Conservation (phyloP, 2,113 vertebrate species). For the Castor canadensis region DNA sequence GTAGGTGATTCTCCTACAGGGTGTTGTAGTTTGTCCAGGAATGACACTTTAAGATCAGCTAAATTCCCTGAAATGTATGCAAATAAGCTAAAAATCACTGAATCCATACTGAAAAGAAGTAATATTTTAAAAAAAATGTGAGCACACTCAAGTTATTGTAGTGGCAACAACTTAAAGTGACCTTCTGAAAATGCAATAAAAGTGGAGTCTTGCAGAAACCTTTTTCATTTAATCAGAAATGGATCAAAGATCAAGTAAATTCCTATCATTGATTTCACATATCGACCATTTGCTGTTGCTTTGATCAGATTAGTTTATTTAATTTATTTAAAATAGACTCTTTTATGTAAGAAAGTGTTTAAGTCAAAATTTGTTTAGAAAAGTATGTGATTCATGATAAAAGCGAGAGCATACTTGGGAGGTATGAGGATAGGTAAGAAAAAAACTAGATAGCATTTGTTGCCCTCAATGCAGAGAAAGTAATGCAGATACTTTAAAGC, state of each 20-base stretch:
- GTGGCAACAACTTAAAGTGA: background rate
- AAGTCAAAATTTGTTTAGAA: background rate
- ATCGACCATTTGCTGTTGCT: background rate
- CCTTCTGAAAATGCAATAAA: background rate
- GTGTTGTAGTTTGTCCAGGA: background rate
- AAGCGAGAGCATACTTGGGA: too few relatives aligned
- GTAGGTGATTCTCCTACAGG: background rate
- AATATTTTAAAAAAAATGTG: background rate
- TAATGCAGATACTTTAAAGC: too few relatives aligned
- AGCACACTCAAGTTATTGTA: background rate
- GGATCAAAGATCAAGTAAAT: background rate
- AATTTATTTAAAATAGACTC: slow-evolving; percentile 5
- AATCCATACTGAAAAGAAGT: background rate
- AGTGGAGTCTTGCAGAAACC: background rate
- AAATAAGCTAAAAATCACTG: background rate
- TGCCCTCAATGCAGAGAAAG: too few relatives aligned
- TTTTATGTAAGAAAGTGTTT: background rate
- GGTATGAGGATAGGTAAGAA: too few relatives aligned
- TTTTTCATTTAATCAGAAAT: background rate
- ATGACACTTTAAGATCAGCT: background rate
- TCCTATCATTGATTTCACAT: background rate
- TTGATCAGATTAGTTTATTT: slow-evolving; percentile 4
- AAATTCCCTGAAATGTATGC: background rate
- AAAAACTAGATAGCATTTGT: too few relatives aligned
- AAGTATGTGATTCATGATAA: background rate